These are phyloP conservation scores for Tachuris rubrigastra DNA, from an alignment of 2,113 vertebrate genomes.

Conservation along the genomic window DNA sequence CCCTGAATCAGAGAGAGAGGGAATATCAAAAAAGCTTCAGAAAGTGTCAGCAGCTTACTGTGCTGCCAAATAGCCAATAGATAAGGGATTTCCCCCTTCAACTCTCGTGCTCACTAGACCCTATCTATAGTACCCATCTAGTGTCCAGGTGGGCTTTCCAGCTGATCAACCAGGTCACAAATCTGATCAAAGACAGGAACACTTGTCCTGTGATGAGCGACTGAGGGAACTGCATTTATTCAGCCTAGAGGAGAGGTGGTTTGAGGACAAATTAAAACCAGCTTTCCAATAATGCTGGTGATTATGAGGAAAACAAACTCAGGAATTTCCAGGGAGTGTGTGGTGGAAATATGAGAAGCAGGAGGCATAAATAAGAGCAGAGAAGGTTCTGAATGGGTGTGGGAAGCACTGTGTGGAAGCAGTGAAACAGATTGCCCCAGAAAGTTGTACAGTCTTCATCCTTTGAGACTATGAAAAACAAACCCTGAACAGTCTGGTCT, in stretches of 20 bases:
- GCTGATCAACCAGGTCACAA: neutral
- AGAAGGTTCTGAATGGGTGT: neutral
- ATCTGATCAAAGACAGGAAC: neutral
- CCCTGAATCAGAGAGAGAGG: neutral
- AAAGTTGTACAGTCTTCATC: neutral
- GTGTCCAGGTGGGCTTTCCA: neutral
- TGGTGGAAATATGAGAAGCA: neutral
- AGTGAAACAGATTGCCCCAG: neutral
- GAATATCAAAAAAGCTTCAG: neutral
- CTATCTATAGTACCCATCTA: neutral
- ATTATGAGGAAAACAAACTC: neutral
- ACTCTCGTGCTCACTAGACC: neutral
- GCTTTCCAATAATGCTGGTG: neutral
- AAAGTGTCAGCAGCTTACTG: neutral
- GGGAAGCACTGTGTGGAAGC: accelerated
- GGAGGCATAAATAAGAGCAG: neutral
- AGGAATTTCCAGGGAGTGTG: accelerated
- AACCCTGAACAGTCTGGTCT: neutral
- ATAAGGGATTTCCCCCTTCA: neutral
- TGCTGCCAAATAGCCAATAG: neutral
- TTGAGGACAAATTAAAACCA: neutral
- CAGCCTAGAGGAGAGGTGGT: neutral
- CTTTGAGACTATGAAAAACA: neutral
- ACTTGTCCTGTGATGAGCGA: neutral
- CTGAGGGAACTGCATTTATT: neutral